phyloP scores from a whole-genome alignment of 2,797 vertebrate species.

The Chanos chanos region DNA sequence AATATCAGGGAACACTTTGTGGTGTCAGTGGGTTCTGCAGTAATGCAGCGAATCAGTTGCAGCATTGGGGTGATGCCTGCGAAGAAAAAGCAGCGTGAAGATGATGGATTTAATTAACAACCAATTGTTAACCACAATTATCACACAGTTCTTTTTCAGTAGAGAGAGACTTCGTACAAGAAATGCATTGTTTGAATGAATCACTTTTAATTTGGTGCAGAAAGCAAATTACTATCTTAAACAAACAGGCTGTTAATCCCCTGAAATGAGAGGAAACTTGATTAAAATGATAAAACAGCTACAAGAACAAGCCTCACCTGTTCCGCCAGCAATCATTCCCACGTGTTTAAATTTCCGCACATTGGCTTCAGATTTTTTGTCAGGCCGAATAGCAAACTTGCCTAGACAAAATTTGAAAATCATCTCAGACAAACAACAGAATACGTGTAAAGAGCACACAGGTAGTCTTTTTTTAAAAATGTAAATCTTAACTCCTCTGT shows the following conservation, averaged over 20 bases:
- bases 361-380: slow-evolving; percentile 80
- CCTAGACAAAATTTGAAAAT: slow-evolving; percentile 56
- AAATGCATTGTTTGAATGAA: background rate
- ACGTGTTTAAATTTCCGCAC: slow-evolving; percentile 69
- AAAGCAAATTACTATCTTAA: background rate
- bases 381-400: slow-evolving; percentile 76
- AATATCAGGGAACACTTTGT: slow-evolving; percentile 88
- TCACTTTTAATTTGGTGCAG: background rate
- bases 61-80: slow-evolving; percentile 92
- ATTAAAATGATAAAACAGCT: background rate
- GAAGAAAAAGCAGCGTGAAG: background rate
- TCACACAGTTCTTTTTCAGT: no score
- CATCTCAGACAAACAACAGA: background rate
- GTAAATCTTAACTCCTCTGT: no score
- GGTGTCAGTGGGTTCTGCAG: slow-evolving; percentile 70
- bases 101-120: no score
- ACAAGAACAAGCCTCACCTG: slow-evolving; percentile 68
- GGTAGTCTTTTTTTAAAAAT: no score
- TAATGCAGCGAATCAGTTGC: slow-evolving; percentile 84
- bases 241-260: background rate
- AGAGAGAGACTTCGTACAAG: background rate
- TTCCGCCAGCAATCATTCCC: slow-evolving; percentile 94
- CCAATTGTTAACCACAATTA: no score
- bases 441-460: background rate
- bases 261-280: background rate